Percentiles rank a stretch among this genome's conserved stretches.
Conservation (phyloP, 1,140 invertebrate species). For the Hypothenemus hampei region DNA sequence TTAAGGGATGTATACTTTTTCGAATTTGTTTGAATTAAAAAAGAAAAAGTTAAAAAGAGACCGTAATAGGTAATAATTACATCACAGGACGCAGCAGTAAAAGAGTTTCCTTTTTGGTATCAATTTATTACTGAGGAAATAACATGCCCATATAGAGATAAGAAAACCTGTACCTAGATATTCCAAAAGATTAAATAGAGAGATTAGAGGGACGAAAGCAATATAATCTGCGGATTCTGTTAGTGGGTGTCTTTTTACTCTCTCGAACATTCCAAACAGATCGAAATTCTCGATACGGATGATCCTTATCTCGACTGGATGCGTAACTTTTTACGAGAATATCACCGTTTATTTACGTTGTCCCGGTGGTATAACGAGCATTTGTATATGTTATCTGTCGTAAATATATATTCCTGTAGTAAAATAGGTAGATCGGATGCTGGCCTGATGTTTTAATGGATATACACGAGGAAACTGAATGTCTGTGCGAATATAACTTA, state of each 20-base stretch:
- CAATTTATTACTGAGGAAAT: slow-evolving; percentile 2
- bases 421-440: too few relatives aligned
- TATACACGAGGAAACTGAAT: too few relatives aligned
- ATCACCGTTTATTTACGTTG: slow-evolving; percentile 9
- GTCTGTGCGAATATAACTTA: too few relatives aligned
- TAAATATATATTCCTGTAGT: slow-evolving; percentile 5
- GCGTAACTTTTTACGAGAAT: slow-evolving; percentile 10
- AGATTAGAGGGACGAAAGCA: slow-evolving; percentile 3
- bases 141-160: neutral
- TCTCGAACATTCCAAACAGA: slow-evolving; percentile 4
- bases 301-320: slow-evolving; percentile 6
- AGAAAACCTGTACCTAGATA: neutral
- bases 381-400: slow-evolving; percentile 7
- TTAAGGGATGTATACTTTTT: too few relatives aligned
- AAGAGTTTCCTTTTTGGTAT: too few relatives aligned
- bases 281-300: slow-evolving; percentile 1
- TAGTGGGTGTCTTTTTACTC: slow-evolving; percentile 11
- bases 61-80: too few relatives aligned
- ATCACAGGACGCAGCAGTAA: too few relatives aligned
- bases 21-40: too few relatives aligned
- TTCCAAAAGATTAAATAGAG: slow-evolving; percentile 2
- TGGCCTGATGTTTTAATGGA: too few relatives aligned
- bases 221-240: slow-evolving; percentile 10
- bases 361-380: slow-evolving; percentile 7
- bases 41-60: too few relatives aligned